A percentile compares a stretch with the other conserved stretches of the same genome.
Conservation (phyloP, 92 coral and sea anemone species). For the Zoanthus sansibaricus region DNA sequence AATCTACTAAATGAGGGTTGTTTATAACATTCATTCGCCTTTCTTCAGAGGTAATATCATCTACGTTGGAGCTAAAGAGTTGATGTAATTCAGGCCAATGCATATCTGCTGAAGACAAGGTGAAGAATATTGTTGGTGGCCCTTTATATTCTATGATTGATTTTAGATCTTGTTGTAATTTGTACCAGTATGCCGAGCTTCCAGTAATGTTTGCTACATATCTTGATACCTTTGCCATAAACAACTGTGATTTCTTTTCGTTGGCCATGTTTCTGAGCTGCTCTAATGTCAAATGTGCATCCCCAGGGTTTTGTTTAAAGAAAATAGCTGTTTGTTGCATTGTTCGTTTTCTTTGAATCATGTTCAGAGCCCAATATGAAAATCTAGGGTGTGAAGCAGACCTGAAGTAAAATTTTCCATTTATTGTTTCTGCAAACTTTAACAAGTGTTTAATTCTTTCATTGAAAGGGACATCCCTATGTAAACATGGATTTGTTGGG, state of each 20-base stretch:
- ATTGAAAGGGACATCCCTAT: conserved; percentile 16
- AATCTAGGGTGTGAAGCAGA: conserved; percentile 60
- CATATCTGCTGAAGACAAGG: conserved; percentile 30
- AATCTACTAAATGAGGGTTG: not conserved
- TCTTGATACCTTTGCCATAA: conserved; percentile 31
- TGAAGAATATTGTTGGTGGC: conserved; percentile 60
- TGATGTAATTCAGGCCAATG: not conserved
- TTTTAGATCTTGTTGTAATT: conserved; percentile 46
- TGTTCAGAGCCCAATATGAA: conserved; percentile 67
- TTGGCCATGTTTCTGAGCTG: conserved; percentile 57
- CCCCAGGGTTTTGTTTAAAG: conserved; percentile 39
- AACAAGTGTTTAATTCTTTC: conserved; percentile 32
- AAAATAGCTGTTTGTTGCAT: conserved; percentile 45
- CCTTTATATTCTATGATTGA: conserved; percentile 45
- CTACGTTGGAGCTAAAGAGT: conserved; percentile 49
- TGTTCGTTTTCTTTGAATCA: conserved; percentile 60
- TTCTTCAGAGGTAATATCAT: conserved; percentile 50
- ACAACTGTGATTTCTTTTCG: conserved; percentile 23
- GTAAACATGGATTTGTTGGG: conserved; percentile 32
- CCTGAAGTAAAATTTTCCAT: conserved; percentile 5
- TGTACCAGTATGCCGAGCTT: conserved; percentile 57
- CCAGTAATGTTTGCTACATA: conserved; percentile 50
- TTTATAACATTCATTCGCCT: conserved; percentile 20
- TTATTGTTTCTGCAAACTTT: conserved; percentile 49
- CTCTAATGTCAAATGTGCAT: conserved; percentile 64